Evolutionary conservation across 2,888 invertebrate genomes (phyloP), one percentile per base, ranked within the genome.

Genomic region (Daptonema setosum): DNA sequence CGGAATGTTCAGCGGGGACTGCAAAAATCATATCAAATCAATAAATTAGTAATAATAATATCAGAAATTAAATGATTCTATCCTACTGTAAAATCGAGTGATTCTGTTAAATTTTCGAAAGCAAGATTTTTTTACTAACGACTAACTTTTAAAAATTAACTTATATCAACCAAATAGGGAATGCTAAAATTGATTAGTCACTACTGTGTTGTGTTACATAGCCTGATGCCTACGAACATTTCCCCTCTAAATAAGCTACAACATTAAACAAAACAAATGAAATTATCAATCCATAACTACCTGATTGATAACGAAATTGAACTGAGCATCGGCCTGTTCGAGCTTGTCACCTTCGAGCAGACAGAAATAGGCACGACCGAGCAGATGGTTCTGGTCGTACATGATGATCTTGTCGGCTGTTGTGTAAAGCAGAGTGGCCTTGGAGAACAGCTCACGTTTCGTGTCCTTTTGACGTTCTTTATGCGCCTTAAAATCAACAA

Each of bases 271-370:
- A 14, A 41, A 41, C 41, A 11, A 11, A 41, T 41, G 41, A 20
- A 20, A 14, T 20, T 20, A 41, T 14, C 14, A 47, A 11, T n/a
- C 17, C 8, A 22, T 5, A 22, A n/a, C 57, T 62, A 74, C 74
- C 67, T 73, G 74, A 73, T 93, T 91, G 35, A 97, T 62, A 48
- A 99, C 95, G 73, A 97, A 99, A 75, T 97, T 95, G 71, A 97
- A 97, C 72, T 99, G 97, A 1, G 93, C 88, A 78, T 97, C 95
- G 0, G 97, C 97, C 74, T 97, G 95, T 61, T 97, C 95, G 87
- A 95, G 88, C 77, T 95, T 95, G 68, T 95, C 93, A 29, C 93
- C 93, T 77, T 99, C 97, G 41, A 95, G 77, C 11, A 99, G 78
- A 68, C 93, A 97, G 72, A 95, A 97, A 72, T 93, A 97, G 2